Evolutionary conservation across 2,113 vertebrate genomes (phyloP).

Genomic region (Lepidothrix coronata): DNA sequence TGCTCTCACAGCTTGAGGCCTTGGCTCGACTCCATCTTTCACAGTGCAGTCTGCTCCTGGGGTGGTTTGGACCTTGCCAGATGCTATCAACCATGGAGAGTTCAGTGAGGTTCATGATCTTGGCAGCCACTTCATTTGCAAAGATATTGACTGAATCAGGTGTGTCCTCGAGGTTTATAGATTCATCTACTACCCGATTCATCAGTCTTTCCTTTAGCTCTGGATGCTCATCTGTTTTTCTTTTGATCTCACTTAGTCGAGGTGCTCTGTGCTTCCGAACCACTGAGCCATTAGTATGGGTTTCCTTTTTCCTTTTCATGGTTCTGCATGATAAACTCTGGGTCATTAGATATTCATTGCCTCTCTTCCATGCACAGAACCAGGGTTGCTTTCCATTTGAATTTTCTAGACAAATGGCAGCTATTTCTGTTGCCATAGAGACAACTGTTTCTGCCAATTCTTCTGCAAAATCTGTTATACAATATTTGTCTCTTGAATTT

Average conservation of each 20-base stretch:
- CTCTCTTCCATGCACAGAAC: conserved; percentile 92
- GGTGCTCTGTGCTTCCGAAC: conserved; percentile 91
- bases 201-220: conserved; percentile 94
- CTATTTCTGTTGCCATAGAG: conserved; percentile 98
- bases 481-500: conserved; percentile 78
- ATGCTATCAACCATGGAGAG: conserved; percentile 84
- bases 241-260: conserved; percentile 95
- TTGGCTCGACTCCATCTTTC: conserved; percentile 90
- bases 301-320: conserved; percentile 86
- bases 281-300: conserved; percentile 59
- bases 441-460: conserved; percentile 94
- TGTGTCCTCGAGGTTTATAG: conserved; percentile 85
- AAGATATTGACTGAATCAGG: conserved; percentile 87
- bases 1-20: conserved; percentile 93
- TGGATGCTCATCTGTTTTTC: conserved; percentile 94
- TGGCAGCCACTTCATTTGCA: conserved; percentile 91
- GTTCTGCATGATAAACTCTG: conserved; percentile 74
- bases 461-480: conserved; percentile 90
- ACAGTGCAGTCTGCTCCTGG: conserved; percentile 85
- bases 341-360: conserved; percentile 80
- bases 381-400: conserved; percentile 94
- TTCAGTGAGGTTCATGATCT: conserved; percentile 92
- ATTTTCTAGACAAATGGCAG: conserved; percentile 96
- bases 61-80: conserved; percentile 82
- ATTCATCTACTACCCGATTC: conserved; percentile 94